These are phyloP conservation scores for Gobius niger DNA, from an alignment of 2,113 vertebrate genomes.

Conservation along the genomic window DNA sequence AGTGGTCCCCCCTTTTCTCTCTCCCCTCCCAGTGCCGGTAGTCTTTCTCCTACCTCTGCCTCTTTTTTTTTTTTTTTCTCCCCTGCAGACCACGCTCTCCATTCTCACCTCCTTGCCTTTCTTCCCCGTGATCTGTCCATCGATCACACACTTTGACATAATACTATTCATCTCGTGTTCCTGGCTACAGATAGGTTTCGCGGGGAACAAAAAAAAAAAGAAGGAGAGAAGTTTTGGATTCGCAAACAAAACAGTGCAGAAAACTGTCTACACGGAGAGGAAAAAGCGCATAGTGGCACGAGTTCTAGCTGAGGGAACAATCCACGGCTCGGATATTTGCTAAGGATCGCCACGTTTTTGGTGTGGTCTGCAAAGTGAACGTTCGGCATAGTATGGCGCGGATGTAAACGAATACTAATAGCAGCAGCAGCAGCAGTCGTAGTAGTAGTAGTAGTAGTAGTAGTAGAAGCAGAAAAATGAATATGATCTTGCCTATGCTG, in stretches of 20 bases:
- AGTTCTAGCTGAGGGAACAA: constrained; percentile 56
- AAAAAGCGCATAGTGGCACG: constrained; percentile 51
- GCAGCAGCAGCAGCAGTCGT: constrained; percentile 38
- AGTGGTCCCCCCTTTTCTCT: constrained; percentile 51
- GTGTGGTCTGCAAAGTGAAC: constrained; percentile 32
- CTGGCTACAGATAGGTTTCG: constrained; percentile 2
- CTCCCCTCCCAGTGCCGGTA: constrained; percentile 57
- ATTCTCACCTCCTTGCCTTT: constrained; percentile 58
- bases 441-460: constrained; percentile 36
- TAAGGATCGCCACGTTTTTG: constrained; percentile 44
- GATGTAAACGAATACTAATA: constrained; percentile 37
- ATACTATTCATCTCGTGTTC: constrained; percentile 18
- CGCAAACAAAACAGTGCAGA: constrained; percentile 39
- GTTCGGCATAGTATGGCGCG: constrained; percentile 45
- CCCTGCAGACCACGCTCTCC: constrained; percentile 65
- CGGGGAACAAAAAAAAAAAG: not conserved
- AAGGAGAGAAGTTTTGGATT: constrained; percentile 24
- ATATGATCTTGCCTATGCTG: constrained; percentile 33
- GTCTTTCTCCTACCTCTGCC: constrained; percentile 52
- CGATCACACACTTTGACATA: constrained; percentile 42
- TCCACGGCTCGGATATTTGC: constrained; percentile 59
- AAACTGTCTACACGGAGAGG: constrained; percentile 45
- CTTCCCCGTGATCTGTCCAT: constrained; percentile 60
- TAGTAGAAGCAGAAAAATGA: constrained; percentile 33
- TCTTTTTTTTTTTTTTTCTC: constrained; percentile 50